Percentiles rank a stretch among this genome's conserved stretches.
These are phyloP conservation scores for Liodrosophila aerea DNA, from an alignment of 2,888 invertebrate genomes.

Conservation along the genomic window DNA sequence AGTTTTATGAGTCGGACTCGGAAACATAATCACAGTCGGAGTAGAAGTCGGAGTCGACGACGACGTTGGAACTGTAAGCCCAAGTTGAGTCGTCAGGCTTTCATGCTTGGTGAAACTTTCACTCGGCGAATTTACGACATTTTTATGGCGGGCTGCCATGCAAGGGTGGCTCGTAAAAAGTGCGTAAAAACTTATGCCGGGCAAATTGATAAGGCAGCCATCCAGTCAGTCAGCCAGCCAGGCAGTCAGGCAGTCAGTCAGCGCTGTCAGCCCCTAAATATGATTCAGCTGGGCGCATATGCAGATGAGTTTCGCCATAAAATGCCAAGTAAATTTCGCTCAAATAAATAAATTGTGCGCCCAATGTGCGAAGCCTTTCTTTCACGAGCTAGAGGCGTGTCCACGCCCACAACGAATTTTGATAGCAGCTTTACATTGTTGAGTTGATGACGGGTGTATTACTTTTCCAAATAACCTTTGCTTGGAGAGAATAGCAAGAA, in stretches of 20 bases:
- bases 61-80: constrained; percentile 12
- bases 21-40: too few species aligned
- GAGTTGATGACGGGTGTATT: constrained; percentile 10
- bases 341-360: constrained; percentile 66
- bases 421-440: constrained; percentile 9
- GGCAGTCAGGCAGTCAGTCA: background rate
- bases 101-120: constrained; percentile 62
- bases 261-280: too few species aligned
- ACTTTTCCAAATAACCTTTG: background rate
- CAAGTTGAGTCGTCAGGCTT: constrained; percentile 40
- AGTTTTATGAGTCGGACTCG: constrained; percentile 47
- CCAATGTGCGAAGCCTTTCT: constrained; percentile 59
- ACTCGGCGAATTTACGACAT: constrained; percentile 77
- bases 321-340: constrained; percentile 42
- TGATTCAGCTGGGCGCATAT: constrained; percentile 46
- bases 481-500: background rate
- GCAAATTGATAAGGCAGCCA: constrained; percentile 48
- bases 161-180: constrained; percentile 67
- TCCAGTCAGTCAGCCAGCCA: background rate
- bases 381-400: constrained; percentile 14
- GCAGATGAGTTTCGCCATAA: constrained; percentile 68
- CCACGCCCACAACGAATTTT: constrained; percentile 23
- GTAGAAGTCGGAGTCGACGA: too few species aligned
- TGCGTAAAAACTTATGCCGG: constrained; percentile 64
- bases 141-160: constrained; percentile 80